These are phyloP conservation scores for Pseudochirops cupreus DNA, from an alignment of 2,797 vertebrate species.

Conservation along the genomic window DNA sequence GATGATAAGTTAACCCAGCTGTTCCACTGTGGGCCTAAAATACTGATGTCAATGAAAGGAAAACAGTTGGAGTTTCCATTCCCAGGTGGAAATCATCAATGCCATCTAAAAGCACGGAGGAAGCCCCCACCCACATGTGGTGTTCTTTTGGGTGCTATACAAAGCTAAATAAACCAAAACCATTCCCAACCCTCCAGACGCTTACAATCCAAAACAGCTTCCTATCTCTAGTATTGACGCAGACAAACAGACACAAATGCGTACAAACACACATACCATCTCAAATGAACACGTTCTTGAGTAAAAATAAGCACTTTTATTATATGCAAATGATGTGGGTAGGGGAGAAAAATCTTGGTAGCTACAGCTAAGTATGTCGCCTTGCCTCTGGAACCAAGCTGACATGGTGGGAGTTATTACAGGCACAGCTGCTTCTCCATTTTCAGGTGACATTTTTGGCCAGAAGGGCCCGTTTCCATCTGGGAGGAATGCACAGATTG, in stretches of 20 bases:
- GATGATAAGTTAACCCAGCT: not conserved
- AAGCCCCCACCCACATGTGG: not conserved
- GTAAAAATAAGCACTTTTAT: not conserved
- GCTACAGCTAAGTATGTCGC: not conserved
- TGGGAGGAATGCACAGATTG: not conserved
- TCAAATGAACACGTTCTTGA: not conserved
- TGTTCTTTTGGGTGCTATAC: not conserved
- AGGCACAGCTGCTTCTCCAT: not conserved
- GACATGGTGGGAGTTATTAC: not conserved
- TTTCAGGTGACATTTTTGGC: not conserved
- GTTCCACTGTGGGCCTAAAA: not conserved
- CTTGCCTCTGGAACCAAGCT: not conserved
- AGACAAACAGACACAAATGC: not conserved
- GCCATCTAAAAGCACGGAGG: not conserved
- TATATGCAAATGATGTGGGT: not conserved
- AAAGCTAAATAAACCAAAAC: not conserved
- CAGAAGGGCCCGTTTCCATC: not conserved
- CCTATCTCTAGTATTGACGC: rapidly evolving
- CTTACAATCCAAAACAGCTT: not conserved
- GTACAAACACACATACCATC: not conserved
- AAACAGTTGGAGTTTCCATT: not conserved
- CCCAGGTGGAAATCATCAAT: not conserved
- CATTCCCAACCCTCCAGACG: not conserved
- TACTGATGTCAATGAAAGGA: not conserved
- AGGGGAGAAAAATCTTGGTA: not conserved